Evolutionary conservation across 2,888 invertebrate species (phyloP), one percentile per base, ranked within the genome.

Genomic region (Peribatodes rhomboidaria): DNA sequence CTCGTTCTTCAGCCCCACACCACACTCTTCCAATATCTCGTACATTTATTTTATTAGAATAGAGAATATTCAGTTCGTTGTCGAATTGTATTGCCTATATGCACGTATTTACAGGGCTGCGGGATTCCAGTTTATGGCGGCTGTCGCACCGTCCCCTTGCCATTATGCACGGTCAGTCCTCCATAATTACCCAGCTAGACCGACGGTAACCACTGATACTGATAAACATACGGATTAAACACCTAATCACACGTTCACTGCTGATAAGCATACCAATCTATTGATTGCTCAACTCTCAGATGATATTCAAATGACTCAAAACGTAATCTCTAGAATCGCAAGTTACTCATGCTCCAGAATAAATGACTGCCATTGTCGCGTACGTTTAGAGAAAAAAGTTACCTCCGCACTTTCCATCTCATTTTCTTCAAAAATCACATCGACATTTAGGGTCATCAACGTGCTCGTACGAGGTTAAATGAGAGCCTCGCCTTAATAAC

Each of bases 161-260:
- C 68, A 67, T 72, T 74, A 74, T 64, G 68, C 66, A 61, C 68
- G 68, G 64, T 64, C 71, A 72, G 67, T 60, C 61, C 61, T 67
- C 66, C 69, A 72, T 78, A 77, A 78, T 80, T 77, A 74, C 74
- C 69, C 27, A 27, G 27, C 68, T 46, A 69, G 72, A 76, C 75
- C 74, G 69, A 71, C 46, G 20, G 39, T 27, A 54, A 44, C 27
- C n/a, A 47, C 27, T 44, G 58, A 37, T 18, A 54, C 50, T 39
- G 47, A 62, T 62, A 55, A 55, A 50, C 50, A 37, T 13, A 37
- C 27, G 16, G 50, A 55, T 50, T 55, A 54, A 20, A 44, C 41
- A 35, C 46, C 50, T 47, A 58, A 54, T 58, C 41, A 42, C 35
- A 54, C 11, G 22, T 41, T 18, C 37, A 10, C 20, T 10, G 10